A percentile compares a stretch with the other conserved stretches of the same genome.
Conservation (phyloP, 2,113 vertebrate species). For the Casuarius casuarius region DNA sequence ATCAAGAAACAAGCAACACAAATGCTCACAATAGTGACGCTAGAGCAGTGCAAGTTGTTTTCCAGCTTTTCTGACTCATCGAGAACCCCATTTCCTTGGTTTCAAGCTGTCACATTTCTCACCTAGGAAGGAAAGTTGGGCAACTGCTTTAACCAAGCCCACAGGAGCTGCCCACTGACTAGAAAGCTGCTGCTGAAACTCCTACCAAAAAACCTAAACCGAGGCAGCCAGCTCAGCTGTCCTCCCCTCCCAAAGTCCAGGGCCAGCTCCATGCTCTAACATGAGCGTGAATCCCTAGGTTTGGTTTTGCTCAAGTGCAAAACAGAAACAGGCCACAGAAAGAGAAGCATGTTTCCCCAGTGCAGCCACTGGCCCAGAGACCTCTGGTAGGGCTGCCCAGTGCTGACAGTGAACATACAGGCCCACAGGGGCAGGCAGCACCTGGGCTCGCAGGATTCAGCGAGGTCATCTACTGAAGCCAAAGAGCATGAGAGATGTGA, state of each 20-base stretch:
- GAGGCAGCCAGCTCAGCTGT: rapidly evolving
- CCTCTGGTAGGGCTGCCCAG: not conserved
- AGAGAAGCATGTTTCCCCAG: not conserved
- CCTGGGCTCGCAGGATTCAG: not conserved
- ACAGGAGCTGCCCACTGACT: not conserved
- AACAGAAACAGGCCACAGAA: not conserved
- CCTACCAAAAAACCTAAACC: not conserved
- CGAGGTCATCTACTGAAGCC: not conserved
- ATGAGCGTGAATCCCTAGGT: not conserved
- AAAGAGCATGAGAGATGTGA: constrained; percentile 31
- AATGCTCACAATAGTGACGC: not conserved
- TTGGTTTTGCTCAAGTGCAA: not conserved
- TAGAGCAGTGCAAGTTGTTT: not conserved
- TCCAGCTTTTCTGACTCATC: not conserved
- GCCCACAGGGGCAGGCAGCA: not conserved
- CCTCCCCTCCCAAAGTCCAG: not conserved
- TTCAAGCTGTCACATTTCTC: not conserved
- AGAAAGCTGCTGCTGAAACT: not conserved
- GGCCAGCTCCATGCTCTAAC: not conserved
- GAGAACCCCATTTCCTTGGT: not conserved
- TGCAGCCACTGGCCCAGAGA: not conserved
- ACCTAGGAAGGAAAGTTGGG: not conserved
- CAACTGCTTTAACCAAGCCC: not conserved
- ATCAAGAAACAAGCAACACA: not conserved
- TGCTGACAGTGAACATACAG: rapidly evolving